Base-by-base conservation (phyloP, 2,797 vertebrate species). In the Rhadinocentrus ornatus region DNA sequence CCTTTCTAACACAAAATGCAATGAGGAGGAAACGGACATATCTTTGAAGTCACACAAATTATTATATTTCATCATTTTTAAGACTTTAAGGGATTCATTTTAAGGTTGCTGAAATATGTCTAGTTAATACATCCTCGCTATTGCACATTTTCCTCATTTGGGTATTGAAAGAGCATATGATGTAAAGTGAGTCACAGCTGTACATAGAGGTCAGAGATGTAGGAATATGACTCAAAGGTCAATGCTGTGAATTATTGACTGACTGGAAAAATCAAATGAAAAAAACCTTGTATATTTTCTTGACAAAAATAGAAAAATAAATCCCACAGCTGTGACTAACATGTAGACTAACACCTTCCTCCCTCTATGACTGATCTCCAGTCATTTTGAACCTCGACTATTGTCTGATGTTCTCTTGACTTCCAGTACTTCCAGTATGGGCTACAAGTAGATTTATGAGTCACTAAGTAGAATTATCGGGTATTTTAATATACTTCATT, bases 201-300 rank as follows among this genome's bases (percentile, higher is more conserved):
- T 54, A 58, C 63, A 69, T 62, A 62, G 80, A 81, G 84, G 85
- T 88, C 88, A 80, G 73, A 73, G 66, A 58, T 77, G 70, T 73
- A 65, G 63, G 66, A 73, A 75, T 71, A 52, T 88, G 86, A 84
- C 82, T 89, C 82, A 86, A 77, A 84, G 68, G 66, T 82, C 78
- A 78, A 69, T 64, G 34, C 56, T 65, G 77, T 86, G 70, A 89
- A 83, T 82, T 85, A 88, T 77, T 69, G 85, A 89, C 70, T 75
- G 52, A 50, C 67, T 81, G 75, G 64, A 62, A 71, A 54, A 80
- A 60, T 63, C 32, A 68, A 59, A 81, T 71, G 61, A 69, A 77
- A 87, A 86, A 76, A 55, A 84, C 59, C 65, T 70, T 59, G 44
- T 35, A 35, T 52, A 61, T 68, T 67, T 48, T 66, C 65, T 83